These are phyloP conservation scores for Standfussiana lucernea DNA, from an alignment of 2,888 invertebrate species.

Conservation along the genomic window DNA sequence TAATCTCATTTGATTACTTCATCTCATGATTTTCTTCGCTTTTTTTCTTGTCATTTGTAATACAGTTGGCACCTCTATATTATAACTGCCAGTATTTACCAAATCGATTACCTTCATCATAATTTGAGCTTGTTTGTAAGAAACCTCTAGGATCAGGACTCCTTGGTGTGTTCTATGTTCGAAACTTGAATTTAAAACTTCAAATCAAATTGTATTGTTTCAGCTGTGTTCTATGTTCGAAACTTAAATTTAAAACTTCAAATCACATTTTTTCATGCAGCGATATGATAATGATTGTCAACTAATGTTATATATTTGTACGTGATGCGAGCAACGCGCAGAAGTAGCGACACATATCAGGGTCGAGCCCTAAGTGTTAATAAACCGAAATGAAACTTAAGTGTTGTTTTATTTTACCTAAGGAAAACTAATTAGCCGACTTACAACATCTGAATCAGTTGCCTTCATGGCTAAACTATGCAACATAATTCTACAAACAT, in stretches of 20 bases:
- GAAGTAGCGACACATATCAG: slow-evolving; percentile 89
- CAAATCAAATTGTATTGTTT: background rate
- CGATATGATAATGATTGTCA: background rate
- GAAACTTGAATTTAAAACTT: background rate
- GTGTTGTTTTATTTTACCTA: slow-evolving; percentile 81
- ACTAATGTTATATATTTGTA: slow-evolving; percentile 42
- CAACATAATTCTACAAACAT: background rate
- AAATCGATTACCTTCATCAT: background rate
- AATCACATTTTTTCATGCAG: background rate
- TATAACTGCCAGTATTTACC: background rate
- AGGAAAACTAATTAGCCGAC: background rate
- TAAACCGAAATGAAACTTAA: slow-evolving; percentile 83
- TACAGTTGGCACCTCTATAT: background rate
- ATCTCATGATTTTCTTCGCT: background rate
- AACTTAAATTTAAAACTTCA: background rate
- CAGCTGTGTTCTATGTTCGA: background rate
- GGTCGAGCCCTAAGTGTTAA: slow-evolving; percentile 88
- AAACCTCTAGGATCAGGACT: background rate
- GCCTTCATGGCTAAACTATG: background rate
- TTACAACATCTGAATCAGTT: too few relatives aligned
- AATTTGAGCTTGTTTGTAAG: background rate
- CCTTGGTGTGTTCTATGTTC: slow-evolving; percentile 1
- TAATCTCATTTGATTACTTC: background rate
- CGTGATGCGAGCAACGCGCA: slow-evolving; percentile 77
- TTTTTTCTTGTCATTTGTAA: background rate